These are phyloP conservation scores for Leucozona laternaria DNA, from an alignment of 2,888 invertebrate genomes.

Conservation along the genomic window DNA sequence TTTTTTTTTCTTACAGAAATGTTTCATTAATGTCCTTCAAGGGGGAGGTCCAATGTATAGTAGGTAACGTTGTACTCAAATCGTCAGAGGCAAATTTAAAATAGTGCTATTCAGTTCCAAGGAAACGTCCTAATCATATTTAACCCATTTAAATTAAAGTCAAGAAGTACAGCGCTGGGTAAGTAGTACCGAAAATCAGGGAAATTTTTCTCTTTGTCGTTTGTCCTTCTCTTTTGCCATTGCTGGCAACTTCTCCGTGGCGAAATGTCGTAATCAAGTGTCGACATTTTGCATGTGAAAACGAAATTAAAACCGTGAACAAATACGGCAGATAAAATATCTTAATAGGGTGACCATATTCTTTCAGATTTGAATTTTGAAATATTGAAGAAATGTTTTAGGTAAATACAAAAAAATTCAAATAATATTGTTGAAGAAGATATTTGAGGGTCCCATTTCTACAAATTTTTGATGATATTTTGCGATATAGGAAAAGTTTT, in stretches of 20 bases:
- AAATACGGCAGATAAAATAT: not conserved
- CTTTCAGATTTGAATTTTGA: not conserved
- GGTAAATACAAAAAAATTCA: not conserved
- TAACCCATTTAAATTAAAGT: slow-evolving; percentile 37
- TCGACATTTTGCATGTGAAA: slow-evolving; percentile 40
- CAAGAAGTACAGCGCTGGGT: not conserved
- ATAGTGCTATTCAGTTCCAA: not conserved
- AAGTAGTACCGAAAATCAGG: slow-evolving; percentile 25
- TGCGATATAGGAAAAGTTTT: no score
- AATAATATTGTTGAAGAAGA: no score
- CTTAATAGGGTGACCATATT: not conserved
- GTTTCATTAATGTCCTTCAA: slow-evolving; percentile 13
- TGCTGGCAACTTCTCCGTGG: not conserved
- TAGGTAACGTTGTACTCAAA: not conserved
- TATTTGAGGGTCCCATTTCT: no score
- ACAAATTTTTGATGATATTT: no score
- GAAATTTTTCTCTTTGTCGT: not conserved
- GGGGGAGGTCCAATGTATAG: not conserved
- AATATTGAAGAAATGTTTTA: not conserved
- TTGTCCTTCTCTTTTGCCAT: not conserved
- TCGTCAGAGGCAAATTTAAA: not conserved
- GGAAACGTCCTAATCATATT: slow-evolving; percentile 27
- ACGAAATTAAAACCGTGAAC: slow-evolving; percentile 29
- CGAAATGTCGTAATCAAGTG: slow-evolving; percentile 11
- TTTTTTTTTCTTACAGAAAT: not conserved